Evolutionary conservation across 2,888 invertebrate species (phyloP).

Genomic region (Fabriciana adippe): DNA sequence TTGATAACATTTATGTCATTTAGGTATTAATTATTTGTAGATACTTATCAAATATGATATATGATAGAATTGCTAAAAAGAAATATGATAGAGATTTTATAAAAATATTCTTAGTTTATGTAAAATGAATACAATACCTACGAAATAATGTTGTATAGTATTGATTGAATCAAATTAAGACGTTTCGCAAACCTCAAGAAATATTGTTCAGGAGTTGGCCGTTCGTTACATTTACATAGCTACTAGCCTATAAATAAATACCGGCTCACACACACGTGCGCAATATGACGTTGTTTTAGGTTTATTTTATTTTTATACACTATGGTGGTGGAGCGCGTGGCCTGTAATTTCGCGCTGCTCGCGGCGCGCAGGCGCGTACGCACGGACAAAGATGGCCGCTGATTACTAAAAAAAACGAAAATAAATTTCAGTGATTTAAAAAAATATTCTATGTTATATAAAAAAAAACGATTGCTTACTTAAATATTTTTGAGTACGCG

Average conservation of each 20-base stretch:
- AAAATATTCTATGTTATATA: neutral
- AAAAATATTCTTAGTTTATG: neutral
- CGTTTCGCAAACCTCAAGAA: slow-evolving; percentile 77
- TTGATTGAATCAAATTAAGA: slow-evolving; percentile 66
- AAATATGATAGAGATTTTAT: neutral
- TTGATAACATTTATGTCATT: too few species aligned
- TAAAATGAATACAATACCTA: neutral
- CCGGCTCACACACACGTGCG: slow-evolving; percentile 78
- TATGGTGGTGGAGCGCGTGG: slow-evolving; percentile 68
- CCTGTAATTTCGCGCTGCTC: slow-evolving; percentile 81
- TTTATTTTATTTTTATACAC: slow-evolving; percentile 82
- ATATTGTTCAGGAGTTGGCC: slow-evolving; percentile 61
- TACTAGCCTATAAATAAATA: slow-evolving; percentile 82
- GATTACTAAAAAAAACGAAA: slow-evolving; percentile 32
- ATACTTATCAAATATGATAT: too few species aligned
- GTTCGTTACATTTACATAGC: slow-evolving; percentile 79
- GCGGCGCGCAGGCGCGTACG: slow-evolving; percentile 79
- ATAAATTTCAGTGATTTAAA: slow-evolving; percentile 23
- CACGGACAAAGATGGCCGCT: slow-evolving; percentile 74
- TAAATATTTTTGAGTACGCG: neutral
- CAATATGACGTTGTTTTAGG: slow-evolving; percentile 80
- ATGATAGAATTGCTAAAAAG: neutral
- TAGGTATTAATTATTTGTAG: too few species aligned
- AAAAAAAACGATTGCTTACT: neutral
- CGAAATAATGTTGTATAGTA: slow-evolving; percentile 12